Evolutionary conservation across 2,113 vertebrate species (phyloP), one percentile per base, ranked within the genome.

Genomic region (Pitta sordida): DNA sequence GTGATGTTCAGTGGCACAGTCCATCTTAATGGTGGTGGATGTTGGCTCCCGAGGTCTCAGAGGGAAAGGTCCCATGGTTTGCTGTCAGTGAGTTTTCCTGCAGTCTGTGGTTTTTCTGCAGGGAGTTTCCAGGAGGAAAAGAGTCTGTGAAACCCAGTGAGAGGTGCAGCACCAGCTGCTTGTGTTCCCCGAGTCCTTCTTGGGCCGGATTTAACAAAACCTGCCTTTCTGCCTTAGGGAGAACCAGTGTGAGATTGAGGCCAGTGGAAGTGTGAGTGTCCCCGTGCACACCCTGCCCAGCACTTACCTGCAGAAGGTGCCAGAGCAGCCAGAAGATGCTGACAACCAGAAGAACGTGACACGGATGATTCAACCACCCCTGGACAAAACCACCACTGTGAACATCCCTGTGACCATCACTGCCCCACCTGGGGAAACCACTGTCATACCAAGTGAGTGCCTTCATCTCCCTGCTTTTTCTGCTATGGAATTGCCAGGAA

Each of bases 261-360:
- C 97, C 20, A 92, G 97, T 19, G 97, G 95, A 24, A 88, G 78
- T 0, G 49, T 83, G 52, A 95, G 85, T 1, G 97, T 96, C 27
- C 97, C 97, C 0, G 89, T 94, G 62, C 98, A 97, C 29, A 82
- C 98, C 16, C 96, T 98, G 90, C 98, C 98, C 86, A 98, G 96
- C 88, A 97, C 98, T 4, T 98, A 96, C 22, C 97, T 97, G 15
- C 97, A 97, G 90, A 98, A 98, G 95, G 97, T 98, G 22, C 95
- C 97, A 0, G 98, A 99, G 59, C 98, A 98, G 84, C 98, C 97
- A 0, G 99, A 99, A 94, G 98, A 99, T 26, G 98, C 98, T 0
- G 99, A 99, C 95, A 99, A 99, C 95, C 98, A 99, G 97, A 98
- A 97, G 73, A 99, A 99, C 0, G 98, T 99, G 58, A 98, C 97